Conservation (phyloP, 2,888 invertebrate species). For the Drosophila affinis region DNA sequence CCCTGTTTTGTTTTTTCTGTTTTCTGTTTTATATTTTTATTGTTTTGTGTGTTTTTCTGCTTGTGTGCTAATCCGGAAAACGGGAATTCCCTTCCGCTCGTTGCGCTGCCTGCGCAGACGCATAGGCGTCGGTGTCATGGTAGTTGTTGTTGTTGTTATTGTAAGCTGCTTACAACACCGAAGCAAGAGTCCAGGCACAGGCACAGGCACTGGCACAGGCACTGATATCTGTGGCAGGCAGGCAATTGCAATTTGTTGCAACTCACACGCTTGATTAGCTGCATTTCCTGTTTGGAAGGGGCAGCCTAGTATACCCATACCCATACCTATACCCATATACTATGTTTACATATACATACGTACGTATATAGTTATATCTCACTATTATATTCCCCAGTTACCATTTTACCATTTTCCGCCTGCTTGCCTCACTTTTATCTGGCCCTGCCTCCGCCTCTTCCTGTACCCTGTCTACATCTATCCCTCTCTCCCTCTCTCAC, state of each 20-base stretch:
- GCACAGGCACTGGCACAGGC: neutral
- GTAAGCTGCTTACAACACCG: slow-evolving; percentile 26
- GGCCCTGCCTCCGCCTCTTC: neutral
- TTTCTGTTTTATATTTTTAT: too few species aligned
- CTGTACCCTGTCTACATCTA: neutral
- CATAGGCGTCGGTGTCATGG: slow-evolving; percentile 38
- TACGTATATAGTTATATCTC: slow-evolving; percentile 2
- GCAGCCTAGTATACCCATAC: too few species aligned
- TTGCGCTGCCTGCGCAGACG: slow-evolving; percentile 47
- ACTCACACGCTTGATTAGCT: slow-evolving; percentile 73
- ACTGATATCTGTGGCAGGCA: neutral
- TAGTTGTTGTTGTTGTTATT: neutral
- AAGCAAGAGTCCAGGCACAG: neutral
- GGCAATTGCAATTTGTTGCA: slow-evolving; percentile 60
- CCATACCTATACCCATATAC: neutral
- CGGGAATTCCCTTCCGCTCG: slow-evolving; percentile 78
- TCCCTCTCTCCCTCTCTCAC: too few species aligned
- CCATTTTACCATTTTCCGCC: slow-evolving; percentile 18
- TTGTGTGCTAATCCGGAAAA: slow-evolving; percentile 69
- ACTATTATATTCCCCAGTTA: slow-evolving; percentile 37
- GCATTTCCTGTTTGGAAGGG: slow-evolving; percentile 66
- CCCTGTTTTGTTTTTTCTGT: slow-evolving; percentile 28
- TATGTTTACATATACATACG: neutral
- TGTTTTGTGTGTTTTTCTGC: slow-evolving; percentile 44
- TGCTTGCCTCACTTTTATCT: neutral